phyloP scores from a whole-genome alignment of 2,888 invertebrate genomes.

The Incurvaria masculella region DNA sequence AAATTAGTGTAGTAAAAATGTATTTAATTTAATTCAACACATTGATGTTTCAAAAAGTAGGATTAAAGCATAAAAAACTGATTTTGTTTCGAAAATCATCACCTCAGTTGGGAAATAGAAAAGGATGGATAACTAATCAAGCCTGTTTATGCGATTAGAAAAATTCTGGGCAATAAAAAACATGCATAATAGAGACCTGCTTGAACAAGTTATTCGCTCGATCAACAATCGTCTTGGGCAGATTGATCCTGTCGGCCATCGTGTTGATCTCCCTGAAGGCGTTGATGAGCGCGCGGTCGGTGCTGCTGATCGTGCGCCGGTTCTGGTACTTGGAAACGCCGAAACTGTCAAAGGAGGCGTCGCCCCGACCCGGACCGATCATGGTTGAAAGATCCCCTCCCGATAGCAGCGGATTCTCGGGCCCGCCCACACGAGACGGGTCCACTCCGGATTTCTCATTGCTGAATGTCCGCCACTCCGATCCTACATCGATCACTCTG shows the following conservation, averaged over 20 bases:
- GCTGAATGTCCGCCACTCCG: slow-evolving; percentile 99
- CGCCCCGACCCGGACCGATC: slow-evolving; percentile 74
- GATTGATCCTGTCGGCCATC: slow-evolving; percentile 97
- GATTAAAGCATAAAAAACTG: too few species aligned
- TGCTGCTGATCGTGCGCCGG: slow-evolving; percentile 80
- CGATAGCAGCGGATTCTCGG: slow-evolving; percentile 94
- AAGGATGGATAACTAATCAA: too few species aligned
- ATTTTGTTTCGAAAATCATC: too few species aligned
- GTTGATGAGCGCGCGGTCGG: slow-evolving; percentile 92
- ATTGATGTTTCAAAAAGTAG: too few species aligned
- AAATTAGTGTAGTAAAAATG: too few species aligned
- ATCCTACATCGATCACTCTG: slow-evolving; percentile 99
- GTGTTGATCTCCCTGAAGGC: slow-evolving; percentile 96
- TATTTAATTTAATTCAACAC: too few species aligned
- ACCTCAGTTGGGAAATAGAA: too few species aligned
- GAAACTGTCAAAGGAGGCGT: slow-evolving; percentile 86
- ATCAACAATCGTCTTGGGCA: slow-evolving; percentile 96
- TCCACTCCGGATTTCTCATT: slow-evolving; percentile 97
- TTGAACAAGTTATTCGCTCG: slow-evolving; percentile 96
- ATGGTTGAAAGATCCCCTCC: slow-evolving; percentile 97
- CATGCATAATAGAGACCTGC: too few species aligned
- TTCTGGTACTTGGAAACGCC: slow-evolving; percentile 77
- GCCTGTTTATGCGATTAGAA: too few species aligned
- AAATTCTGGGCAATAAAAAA: too few species aligned
- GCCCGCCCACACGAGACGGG: slow-evolving; percentile 99